Evolutionary conservation across 2,113 vertebrate genomes (phyloP), one percentile per base, ranked within the genome.

Genomic region (Archocentrus centrarchus): DNA sequence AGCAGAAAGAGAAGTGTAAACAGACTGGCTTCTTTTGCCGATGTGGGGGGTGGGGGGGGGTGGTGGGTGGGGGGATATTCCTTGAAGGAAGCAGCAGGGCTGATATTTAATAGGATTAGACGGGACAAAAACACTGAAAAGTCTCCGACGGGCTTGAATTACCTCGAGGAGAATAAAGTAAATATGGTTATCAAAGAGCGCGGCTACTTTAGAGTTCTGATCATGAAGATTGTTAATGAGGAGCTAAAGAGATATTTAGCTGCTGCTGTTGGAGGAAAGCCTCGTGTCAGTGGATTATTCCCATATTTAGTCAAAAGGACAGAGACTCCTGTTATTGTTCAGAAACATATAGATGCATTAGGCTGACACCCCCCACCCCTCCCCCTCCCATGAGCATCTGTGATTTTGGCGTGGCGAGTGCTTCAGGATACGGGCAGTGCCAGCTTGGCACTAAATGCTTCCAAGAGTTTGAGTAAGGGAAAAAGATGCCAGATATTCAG

Each of bases 51-150:
- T 57, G 15, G 47, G 81, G 68, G 57, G 10, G 68, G 57, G 24
- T 24, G 4, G 8, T 86, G 83, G 55, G 41, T 62, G 80, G 81
- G 84, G 80, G 81, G 84, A 59, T 88, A 77, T 86, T 90, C 92
- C 89, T 93, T 76, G 20, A 86, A 84, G 86, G 87, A 86, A 85
- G 66, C 89, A 84, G 83, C 78, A 7, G 89, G 91, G 89, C 81
- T 82, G 86, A 70, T 76, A 9, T 93, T 93, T 91, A 93, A 95
- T 91, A 85, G 84, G 90, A 87, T 89, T 89, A 88, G 85, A 73
- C 60, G 30, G 30, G 18, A 82, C 39, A 30, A 83, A 88, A 87
- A 89, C 64, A 44, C 27, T 32, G 27, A 70, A 77, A 82, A 86
- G 63, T 88, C 82, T 86, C 75, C 57, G 84, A 87, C 57, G 80